These are phyloP conservation scores for Aphelocoma californica DNA, from an alignment of 2,797 vertebrate species.

Conservation along the genomic window DNA sequence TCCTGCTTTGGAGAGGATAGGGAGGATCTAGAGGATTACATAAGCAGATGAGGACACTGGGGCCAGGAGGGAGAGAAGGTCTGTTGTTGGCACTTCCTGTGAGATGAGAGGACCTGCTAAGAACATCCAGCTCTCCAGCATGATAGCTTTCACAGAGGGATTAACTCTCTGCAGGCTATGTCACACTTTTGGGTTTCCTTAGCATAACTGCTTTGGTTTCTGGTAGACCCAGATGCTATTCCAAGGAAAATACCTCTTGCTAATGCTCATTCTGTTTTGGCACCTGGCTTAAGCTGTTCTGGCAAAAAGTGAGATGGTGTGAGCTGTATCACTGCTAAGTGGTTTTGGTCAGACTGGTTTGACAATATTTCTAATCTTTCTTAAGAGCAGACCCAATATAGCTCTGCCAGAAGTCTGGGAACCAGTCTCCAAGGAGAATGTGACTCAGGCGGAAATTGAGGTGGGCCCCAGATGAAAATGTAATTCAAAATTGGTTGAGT, in stretches of 20 bases:
- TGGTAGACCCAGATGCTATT: background rate
- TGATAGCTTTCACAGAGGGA: background rate
- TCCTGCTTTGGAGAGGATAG: background rate
- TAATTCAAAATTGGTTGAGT: background rate
- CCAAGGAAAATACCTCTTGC: constrained; percentile 50
- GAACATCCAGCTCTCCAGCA: background rate
- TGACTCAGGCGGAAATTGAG: constrained; percentile 30
- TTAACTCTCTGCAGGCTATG: background rate
- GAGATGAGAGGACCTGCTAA: background rate
- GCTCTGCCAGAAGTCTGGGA: constrained; percentile 37
- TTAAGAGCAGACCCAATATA: constrained; percentile 32
- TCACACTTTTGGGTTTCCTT: background rate
- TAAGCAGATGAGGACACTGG: background rate
- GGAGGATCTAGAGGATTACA: background rate
- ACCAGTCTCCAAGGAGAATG: constrained; percentile 38
- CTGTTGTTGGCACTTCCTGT: background rate
- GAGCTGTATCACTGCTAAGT: background rate
- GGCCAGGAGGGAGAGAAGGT: background rate
- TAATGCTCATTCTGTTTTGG: constrained; percentile 37
- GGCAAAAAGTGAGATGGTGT: constrained; percentile 11
- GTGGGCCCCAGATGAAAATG: constrained; percentile 27
- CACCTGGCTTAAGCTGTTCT: background rate
- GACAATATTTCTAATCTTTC: constrained; percentile 49
- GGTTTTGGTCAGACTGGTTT: constrained; percentile 42
- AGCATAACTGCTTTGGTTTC: background rate